These are phyloP conservation scores for Lanius collurio DNA, from an alignment of 2,113 vertebrate genomes.

Conservation along the genomic window DNA sequence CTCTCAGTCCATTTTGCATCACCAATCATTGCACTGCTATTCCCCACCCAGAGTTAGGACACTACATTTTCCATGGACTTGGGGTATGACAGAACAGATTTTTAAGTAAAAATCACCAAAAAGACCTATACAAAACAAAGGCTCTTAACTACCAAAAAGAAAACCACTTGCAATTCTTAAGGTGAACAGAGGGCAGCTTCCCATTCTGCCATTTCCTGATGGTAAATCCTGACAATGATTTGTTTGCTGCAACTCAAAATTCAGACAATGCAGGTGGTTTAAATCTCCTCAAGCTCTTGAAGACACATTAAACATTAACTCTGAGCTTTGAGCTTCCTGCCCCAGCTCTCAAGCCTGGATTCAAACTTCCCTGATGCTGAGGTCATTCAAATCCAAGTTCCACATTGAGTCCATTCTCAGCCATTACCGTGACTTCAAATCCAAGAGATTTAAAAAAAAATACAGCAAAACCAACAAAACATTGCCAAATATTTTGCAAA, in stretches of 20 bases:
- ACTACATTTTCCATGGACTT: not conserved
- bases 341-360: not conserved
- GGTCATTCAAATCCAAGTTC: not conserved
- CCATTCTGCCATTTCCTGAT: not conserved
- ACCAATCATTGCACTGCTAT: constrained; percentile 36
- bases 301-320: not conserved
- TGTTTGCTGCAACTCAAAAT: not conserved
- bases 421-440: not conserved
- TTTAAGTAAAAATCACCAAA: constrained; percentile 20
- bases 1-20: not conserved
- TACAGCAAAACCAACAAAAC: not conserved
- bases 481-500: constrained; percentile 1
- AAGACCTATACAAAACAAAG: constrained; percentile 44
- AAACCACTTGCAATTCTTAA: constrained; percentile 30
- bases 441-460: not conserved
- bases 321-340: not conserved
- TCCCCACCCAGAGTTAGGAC: not conserved
- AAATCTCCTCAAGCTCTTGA: not conserved
- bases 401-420: not conserved
- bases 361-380: not conserved
- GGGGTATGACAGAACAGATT: constrained; percentile 19
- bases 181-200: not conserved
- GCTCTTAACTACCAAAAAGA: constrained; percentile 35
- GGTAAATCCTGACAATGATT: not conserved
- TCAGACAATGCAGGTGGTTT: not conserved